Evolutionary conservation across 1,140 invertebrate genomes (phyloP).

Genomic region (Aphelinus atriplicis): DNA sequence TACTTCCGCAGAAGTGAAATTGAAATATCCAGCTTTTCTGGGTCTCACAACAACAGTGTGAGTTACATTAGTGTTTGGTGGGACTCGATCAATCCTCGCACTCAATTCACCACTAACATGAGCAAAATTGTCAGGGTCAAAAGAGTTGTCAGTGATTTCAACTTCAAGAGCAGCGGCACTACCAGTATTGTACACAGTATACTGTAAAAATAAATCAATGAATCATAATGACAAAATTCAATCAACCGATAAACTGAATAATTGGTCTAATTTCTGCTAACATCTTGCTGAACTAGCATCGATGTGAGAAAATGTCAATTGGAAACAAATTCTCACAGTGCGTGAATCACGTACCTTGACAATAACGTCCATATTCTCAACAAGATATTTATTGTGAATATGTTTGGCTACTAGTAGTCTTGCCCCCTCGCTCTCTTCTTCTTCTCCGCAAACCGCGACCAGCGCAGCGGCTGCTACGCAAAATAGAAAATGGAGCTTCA

Average conservation of each 20-base stretch:
- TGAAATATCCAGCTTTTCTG: constrained; percentile 92
- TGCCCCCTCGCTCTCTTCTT: constrained; percentile 72
- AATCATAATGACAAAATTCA: too few relatives aligned
- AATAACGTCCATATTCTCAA: constrained; percentile 97
- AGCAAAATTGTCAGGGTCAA: constrained; percentile 89
- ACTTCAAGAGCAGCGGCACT: constrained; percentile 89
- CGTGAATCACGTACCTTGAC: constrained; percentile 74
- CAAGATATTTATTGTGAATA: constrained; percentile 96
- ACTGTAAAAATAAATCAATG: constrained; percentile 62
- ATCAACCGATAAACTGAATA: too few relatives aligned
- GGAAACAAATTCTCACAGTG: too few relatives aligned
- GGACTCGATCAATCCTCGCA: constrained; percentile 87
- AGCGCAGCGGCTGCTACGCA: constrained; percentile 53
- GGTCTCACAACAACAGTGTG: constrained; percentile 94
- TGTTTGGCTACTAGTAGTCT: constrained; percentile 85
- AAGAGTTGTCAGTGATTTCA: constrained; percentile 87
- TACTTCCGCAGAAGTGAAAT: constrained; percentile 95
- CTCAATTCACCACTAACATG: constrained; percentile 86
- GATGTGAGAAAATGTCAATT: too few relatives aligned
- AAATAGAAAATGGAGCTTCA: constrained; percentile 57
- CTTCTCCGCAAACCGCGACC: constrained; percentile 68
- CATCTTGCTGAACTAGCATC: too few relatives aligned
- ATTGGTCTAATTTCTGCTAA: too few relatives aligned
- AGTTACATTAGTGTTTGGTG: constrained; percentile 91
- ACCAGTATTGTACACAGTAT: constrained; percentile 86